Conservation (phyloP, 30 jellyfish, hydroid and myxozoan genomes). For the Chrysaora quinquecirrha region DNA sequence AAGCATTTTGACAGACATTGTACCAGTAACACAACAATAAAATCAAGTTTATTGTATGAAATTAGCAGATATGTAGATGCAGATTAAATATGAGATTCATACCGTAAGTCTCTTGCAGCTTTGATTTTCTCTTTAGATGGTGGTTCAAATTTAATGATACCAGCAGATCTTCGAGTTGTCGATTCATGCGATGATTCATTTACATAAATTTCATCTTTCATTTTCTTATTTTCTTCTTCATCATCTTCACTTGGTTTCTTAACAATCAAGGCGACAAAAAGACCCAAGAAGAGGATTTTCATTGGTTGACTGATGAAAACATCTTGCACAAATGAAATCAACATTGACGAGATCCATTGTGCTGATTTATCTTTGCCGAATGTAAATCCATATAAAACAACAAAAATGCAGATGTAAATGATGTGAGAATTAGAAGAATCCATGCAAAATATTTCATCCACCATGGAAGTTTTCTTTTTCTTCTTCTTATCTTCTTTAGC, state of each 20-base stretch:
- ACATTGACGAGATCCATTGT: slow-evolving; percentile 86
- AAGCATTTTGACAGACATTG: too few relatives aligned
- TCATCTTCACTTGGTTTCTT: slow-evolving; percentile 94
- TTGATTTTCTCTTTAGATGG: slow-evolving; percentile 88
- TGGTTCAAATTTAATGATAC: slow-evolving; percentile 86
- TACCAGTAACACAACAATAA: too few relatives aligned
- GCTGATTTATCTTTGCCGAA: slow-evolving; percentile 96
- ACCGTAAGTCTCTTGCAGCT: slow-evolving; percentile 89
- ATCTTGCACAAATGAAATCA: slow-evolving; percentile 91
- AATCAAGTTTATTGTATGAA: too few relatives aligned
- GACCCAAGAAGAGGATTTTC: slow-evolving; percentile 83
- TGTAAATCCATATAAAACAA: slow-evolving; percentile 91
- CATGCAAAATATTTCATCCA: slow-evolving; percentile 98
- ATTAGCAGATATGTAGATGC: too few relatives aligned
- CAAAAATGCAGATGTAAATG: slow-evolving; percentile 96
- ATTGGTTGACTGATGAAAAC: slow-evolving; percentile 91
- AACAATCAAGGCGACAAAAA: slow-evolving; percentile 87
- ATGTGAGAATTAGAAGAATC: slow-evolving; percentile 76
- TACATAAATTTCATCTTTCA: slow-evolving; percentile 78
- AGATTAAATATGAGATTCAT: too few relatives aligned
- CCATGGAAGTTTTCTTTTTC: slow-evolving; percentile 75
- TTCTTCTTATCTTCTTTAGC: slow-evolving; percentile 37
- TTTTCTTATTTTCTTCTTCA: slow-evolving; percentile 82
- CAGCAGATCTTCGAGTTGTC: slow-evolving; percentile 47
- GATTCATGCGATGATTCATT: slow-evolving; percentile 2